A percentile compares a stretch with the other conserved stretches of the same genome.
Evolutionary conservation across 2,888 invertebrate species (phyloP).

Genomic region (Rotaria macrura): DNA sequence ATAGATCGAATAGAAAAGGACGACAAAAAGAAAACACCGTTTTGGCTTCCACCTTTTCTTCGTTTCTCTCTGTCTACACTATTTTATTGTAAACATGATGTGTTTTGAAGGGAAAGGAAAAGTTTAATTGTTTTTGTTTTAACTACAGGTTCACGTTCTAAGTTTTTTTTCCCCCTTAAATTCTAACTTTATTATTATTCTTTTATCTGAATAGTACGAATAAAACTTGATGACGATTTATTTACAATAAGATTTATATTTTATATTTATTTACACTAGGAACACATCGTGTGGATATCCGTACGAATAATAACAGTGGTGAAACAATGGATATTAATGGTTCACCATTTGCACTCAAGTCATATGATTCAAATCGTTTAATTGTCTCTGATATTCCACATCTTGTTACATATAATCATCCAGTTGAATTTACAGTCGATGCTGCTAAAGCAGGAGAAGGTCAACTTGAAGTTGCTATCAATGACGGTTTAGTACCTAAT

Average conservation of each 20-base stretch:
- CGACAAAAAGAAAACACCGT: neutral
- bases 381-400: slow-evolving; percentile 26
- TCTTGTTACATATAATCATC: slow-evolving; percentile 59
- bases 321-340: slow-evolving; percentile 36
- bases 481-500: slow-evolving; percentile 96
- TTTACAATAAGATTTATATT: neutral
- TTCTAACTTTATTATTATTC: no score
- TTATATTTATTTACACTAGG: slow-evolving; percentile 24
- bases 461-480: slow-evolving; percentile 94
- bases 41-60: neutral
- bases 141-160: no score
- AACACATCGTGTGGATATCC: slow-evolving; percentile 43
- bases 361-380: slow-evolving; percentile 51
- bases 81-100: neutral
- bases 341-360: slow-evolving; percentile 52
- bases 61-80: neutral
- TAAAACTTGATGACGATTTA: no score
- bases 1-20: neutral
- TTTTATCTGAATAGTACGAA: no score
- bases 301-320: slow-evolving; percentile 35
- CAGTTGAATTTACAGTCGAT: slow-evolving; percentile 89
- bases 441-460: slow-evolving; percentile 97
- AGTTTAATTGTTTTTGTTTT: neutral
- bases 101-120: neutral
- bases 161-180: neutral